Base-by-base conservation (phyloP, 1,140 invertebrate species). In the Cyclina sinensis region DNA sequence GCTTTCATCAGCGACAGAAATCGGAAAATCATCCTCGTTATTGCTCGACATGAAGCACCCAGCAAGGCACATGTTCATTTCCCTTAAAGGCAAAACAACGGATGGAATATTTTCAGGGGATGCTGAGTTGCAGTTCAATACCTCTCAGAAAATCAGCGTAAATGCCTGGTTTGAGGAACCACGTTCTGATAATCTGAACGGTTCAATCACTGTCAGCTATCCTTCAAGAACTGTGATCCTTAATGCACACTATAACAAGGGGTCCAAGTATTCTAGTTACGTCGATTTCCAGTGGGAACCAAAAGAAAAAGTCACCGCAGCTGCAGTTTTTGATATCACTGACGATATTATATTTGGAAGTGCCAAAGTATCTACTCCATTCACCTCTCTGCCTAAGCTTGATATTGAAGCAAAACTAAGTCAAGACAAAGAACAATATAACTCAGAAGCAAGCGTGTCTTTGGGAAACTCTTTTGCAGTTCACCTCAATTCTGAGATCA, bases 121-220 rank as follows among this genome's bases (percentile, higher is more conserved):
- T 30, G 73, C 74, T 62, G 82, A 91, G 16, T 16, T 87, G 2
- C 89, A 86, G 43, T 90, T 83, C 84, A 78, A 90, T 76, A 84
- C 87, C 32, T 51, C 76, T 21, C 79, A 30, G 59, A 24, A 39
- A 30, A 11, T 89, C 12, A 68, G 18, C 1, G 5, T 89, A 14
- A 57, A 46, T 43, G 78, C 46, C 0, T 84, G 82, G 74, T 48
- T 84, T 43, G 81, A 83, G 7, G 18, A 21, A 18, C 39, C 59
- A 70, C 27, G 62, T 24, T 37, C 57, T 27, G 65, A 57, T 9
- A 83, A 78, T 21, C 21, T 91, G 0, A 88, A 91, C 65, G 83
- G 82, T 21, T 86, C 89, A 18, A 0, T 90, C 7, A 32, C 83
- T 39, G 21, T 79, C 0, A 84, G 39, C 27, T 84, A 68, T 57